These are phyloP conservation scores for Pseudonaja textilis DNA, from an alignment of 2,113 vertebrate genomes.

Conservation along the genomic window DNA sequence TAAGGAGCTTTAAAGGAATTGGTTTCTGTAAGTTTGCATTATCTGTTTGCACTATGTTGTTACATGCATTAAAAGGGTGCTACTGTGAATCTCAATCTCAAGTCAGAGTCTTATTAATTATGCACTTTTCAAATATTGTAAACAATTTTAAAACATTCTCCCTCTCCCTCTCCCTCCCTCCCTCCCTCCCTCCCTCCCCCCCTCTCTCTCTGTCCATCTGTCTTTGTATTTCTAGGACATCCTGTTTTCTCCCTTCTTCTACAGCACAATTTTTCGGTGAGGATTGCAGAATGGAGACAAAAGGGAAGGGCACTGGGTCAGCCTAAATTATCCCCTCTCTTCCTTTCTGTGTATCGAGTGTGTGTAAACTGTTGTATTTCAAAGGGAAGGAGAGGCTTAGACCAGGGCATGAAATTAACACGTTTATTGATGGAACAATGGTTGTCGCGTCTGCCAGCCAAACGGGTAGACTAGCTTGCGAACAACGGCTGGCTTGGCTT, in stretches of 20 bases:
- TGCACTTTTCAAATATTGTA: slow-evolving; percentile 44
- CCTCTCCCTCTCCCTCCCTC: neutral
- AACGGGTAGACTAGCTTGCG: too few relatives aligned
- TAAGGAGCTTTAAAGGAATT: slow-evolving; percentile 51
- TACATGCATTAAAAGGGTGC: slow-evolving; percentile 23
- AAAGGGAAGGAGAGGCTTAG: too few relatives aligned
- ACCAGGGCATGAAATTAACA: too few relatives aligned
- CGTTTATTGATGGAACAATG: too few relatives aligned
- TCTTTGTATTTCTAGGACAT: neutral
- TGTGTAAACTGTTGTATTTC: too few relatives aligned
- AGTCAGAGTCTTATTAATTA: slow-evolving; percentile 55
- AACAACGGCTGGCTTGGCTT: too few relatives aligned
- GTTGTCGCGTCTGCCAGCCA: too few relatives aligned
- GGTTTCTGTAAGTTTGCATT: slow-evolving; percentile 39
- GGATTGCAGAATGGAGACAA: neutral
- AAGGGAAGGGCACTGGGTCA: neutral
- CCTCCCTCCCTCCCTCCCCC: too few relatives aligned
- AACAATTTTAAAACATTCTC: slow-evolving; percentile 16
- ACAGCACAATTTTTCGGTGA: neutral
- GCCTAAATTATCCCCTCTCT: neutral
- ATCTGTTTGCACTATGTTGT: slow-evolving; percentile 32
- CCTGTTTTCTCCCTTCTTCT: neutral
- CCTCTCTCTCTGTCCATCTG: too few relatives aligned
- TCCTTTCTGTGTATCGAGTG: neutral
- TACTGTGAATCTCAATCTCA: slow-evolving; percentile 28